phyloP scores from a whole-genome alignment of 2,888 invertebrate species.

The Nomada ruficornis region DNA sequence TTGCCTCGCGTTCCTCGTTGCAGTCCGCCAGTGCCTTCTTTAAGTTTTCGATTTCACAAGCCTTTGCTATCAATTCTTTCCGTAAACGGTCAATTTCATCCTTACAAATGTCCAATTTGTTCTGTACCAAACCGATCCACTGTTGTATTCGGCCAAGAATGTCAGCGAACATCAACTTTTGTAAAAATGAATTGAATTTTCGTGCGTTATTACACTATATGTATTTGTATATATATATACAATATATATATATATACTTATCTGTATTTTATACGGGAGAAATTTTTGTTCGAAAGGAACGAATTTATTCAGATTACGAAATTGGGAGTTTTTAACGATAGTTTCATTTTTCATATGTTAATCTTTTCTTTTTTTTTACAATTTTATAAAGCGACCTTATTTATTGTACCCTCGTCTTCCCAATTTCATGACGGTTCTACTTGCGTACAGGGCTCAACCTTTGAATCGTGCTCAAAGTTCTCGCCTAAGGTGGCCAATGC shows the following conservation, averaged over 20 bases:
- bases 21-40: conserved; percentile 45
- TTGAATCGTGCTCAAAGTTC: conserved; percentile 81
- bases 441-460: conserved; percentile 75
- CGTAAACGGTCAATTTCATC: conserved; percentile 71
- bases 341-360: not conserved
- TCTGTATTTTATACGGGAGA: not conserved
- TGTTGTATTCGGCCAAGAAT: conserved; percentile 77
- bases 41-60: conserved; percentile 58
- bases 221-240: not conserved
- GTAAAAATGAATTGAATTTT: conserved; percentile 41
- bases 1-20: conserved; percentile 26
- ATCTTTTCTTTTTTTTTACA: not conserved
- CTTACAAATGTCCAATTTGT: conserved; percentile 73
- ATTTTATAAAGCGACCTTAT: conserved; percentile 18
- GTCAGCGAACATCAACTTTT: conserved; percentile 77
- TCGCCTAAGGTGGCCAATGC: conserved; percentile 76
- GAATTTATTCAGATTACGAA: conserved; percentile 31
- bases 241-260: not conserved
- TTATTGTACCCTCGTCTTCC: conserved; percentile 51
- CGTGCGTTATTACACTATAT: not conserved
- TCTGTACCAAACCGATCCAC: conserved; percentile 73
- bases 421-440: conserved; percentile 61
- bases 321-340: conserved; percentile 36
- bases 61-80: conserved; percentile 66
- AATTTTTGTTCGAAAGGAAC: not conserved